Evolutionary conservation across 2,797 vertebrate species (phyloP).

Genomic region (Coluber constrictor): DNA sequence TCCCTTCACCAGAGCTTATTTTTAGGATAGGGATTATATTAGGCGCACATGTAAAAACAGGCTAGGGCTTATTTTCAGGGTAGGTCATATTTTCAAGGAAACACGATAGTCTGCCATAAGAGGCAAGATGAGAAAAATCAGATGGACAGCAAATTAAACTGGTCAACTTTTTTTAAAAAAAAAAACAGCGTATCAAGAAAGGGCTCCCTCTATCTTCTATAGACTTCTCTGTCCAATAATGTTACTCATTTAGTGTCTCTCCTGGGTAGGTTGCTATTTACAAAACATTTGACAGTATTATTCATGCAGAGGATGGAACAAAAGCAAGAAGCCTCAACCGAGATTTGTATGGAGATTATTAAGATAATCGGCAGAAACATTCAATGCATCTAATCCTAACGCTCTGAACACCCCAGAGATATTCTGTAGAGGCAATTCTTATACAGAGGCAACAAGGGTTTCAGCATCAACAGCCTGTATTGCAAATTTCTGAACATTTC

Average conservation of each 20-base stretch:
- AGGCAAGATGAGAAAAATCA: neutral
- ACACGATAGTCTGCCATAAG: neutral
- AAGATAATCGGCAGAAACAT: neutral
- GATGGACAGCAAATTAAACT: neutral
- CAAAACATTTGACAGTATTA: neutral
- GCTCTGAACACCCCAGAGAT: neutral
- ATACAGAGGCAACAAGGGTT: neutral
- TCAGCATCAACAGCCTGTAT: neutral
- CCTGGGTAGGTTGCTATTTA: neutral
- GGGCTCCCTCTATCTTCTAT: neutral
- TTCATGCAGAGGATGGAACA: neutral
- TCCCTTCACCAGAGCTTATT: neutral
- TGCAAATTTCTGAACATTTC: neutral
- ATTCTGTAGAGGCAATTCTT: neutral
- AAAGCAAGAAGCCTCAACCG: neutral
- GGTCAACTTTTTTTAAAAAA: neutral
- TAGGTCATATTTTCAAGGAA: no score
- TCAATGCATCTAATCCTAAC: neutral
- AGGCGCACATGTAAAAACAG: neutral
- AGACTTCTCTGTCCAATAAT: neutral
- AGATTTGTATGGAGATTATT: neutral
- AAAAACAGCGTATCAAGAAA: neutral
- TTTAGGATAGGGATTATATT: neutral
- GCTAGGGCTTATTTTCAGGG: neutral
- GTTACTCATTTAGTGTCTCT: neutral